A percentile compares a stretch with the other conserved stretches of the same genome.
Conservation (phyloP, 2,113 vertebrate genomes). For the Semnornis frantzii region DNA sequence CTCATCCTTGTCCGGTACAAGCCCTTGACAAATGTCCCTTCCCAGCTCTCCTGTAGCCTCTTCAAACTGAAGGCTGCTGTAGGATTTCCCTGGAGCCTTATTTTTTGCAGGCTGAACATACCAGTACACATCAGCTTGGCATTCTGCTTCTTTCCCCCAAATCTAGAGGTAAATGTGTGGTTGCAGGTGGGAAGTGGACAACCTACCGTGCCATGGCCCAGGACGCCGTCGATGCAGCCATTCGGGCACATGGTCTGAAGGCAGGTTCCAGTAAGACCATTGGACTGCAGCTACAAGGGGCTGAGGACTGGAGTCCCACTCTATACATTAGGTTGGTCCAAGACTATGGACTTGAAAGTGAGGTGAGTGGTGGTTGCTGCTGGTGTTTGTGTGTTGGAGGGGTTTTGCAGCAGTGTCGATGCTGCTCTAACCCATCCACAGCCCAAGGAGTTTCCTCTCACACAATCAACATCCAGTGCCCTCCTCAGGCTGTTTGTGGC, state of each 20-base stretch:
- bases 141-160: accelerated
- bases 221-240: slow-evolving; percentile 86
- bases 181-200: slow-evolving; percentile 96
- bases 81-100: no score
- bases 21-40: no score
- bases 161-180: neutral
- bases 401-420: neutral
- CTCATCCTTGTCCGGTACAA: no score
- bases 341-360: slow-evolving; percentile 94
- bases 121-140: accelerated
- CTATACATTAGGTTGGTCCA: slow-evolving; percentile 95
- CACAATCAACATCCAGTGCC: neutral
- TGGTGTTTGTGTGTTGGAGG: neutral
- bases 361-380: slow-evolving; percentile 74
- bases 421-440: slow-evolving; percentile 48
- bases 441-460: slow-evolving; percentile 17
- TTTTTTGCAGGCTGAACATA: no score
- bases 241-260: slow-evolving; percentile 79
- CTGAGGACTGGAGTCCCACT: slow-evolving; percentile 91
- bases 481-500: neutral
- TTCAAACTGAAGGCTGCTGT: no score
- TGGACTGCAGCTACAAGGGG: slow-evolving; percentile 90
- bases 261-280: slow-evolving; percentile 83
- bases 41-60: no score
- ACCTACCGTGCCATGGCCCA: slow-evolving; percentile 95